Evolutionary conservation across 1,140 invertebrate genomes (phyloP).

Genomic region (Zaprionus kolodkinae): DNA sequence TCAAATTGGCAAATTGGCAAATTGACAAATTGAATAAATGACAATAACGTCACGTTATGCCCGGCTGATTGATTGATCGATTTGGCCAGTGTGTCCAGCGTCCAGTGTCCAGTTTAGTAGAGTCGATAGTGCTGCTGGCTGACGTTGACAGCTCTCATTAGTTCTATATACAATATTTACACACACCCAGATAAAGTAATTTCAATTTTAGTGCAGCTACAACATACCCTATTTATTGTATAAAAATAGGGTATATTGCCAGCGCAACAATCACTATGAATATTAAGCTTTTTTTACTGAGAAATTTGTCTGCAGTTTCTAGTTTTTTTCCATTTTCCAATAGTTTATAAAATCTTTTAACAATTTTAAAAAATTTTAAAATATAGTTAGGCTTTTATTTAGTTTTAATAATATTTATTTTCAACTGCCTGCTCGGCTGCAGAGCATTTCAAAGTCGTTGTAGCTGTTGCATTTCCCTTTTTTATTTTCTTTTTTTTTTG

Average conservation of each 20-base stretch:
- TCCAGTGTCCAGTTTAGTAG: background rate
- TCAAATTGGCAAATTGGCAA: constrained; percentile 11
- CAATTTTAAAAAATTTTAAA: no score
- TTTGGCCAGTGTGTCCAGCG: background rate
- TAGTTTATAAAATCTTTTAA: no score
- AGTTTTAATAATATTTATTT: background rate
- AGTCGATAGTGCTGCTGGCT: constrained; percentile 35
- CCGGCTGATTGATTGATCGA: constrained; percentile 32
- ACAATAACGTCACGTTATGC: constrained; percentile 50
- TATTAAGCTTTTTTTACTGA: background rate
- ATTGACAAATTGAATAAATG: constrained; percentile 57
- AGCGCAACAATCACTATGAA: no score
- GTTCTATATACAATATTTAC: constrained; percentile 31
- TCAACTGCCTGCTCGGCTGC: background rate
- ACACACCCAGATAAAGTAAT: constrained; percentile 40
- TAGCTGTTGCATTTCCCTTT: background rate
- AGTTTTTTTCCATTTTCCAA: no score
- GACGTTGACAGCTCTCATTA: constrained; percentile 57
- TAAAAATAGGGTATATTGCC: background rate
- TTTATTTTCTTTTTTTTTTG: background rate
- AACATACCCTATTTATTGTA: constrained; percentile 10
- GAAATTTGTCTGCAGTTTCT: no score
- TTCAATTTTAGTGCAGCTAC: constrained; percentile 41
- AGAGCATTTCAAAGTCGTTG: constrained; percentile 6
- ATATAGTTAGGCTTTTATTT: no score